Conservation (phyloP, 2,888 invertebrate species). For the Hybos culiciformis region DNA sequence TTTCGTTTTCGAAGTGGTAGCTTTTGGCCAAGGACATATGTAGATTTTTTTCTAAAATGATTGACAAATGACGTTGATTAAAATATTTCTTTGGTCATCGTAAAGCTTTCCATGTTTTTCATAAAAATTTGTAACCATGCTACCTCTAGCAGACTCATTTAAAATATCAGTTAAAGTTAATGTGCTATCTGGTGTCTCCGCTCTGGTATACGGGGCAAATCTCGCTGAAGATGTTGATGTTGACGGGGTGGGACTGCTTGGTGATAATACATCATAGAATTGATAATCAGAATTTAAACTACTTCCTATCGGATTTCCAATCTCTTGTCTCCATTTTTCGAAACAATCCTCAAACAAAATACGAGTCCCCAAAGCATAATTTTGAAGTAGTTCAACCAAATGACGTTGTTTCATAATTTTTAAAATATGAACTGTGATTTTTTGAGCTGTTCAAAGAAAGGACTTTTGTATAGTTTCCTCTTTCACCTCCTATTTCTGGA, state of each 20-base stretch:
- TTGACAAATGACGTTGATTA: constrained; percentile 13
- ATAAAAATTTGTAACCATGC: constrained; percentile 13
- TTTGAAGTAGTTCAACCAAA: no score
- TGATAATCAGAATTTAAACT: no score
- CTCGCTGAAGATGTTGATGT: neutral
- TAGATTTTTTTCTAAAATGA: constrained; percentile 14
- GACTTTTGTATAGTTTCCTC: no score
- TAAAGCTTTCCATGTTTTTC: constrained; percentile 14
- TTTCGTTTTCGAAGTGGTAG: constrained; percentile 16
- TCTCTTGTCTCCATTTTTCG: no score
- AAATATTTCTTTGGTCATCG: constrained; percentile 14
- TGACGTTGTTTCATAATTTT: no score
- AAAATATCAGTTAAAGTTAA: neutral
- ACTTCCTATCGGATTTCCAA: no score
- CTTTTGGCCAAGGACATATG: constrained; percentile 12
- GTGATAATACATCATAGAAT: no score
- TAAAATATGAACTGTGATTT: no score
- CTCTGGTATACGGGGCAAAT: constrained; percentile 1
- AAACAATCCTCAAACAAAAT: no score
- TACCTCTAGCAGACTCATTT: constrained; percentile 9
- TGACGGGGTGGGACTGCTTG: neutral
- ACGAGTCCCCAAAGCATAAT: no score
- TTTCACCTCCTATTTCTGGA: no score
- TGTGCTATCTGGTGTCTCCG: constrained; percentile 6
- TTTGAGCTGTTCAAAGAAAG: no score